Evolutionary conservation across 2,888 invertebrate genomes (phyloP), one percentile per base, ranked within the genome.

Genomic region (Bombyx huttoni): DNA sequence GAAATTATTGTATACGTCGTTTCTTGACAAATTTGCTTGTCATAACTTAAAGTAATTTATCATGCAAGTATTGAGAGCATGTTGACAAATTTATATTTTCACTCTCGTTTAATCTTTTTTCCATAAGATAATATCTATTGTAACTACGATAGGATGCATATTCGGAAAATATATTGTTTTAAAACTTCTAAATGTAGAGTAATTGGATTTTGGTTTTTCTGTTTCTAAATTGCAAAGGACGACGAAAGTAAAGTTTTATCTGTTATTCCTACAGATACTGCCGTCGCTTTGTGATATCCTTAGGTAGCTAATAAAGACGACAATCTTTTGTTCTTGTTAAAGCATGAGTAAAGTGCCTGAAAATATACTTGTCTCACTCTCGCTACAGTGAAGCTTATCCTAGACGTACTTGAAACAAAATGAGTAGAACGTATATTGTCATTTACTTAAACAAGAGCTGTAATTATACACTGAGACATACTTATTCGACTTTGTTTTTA

Each of bases 261-360:
- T 63, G 7, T 46, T 48, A 24, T 52, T 57, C 66, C 64, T 52
- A 14, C 64, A 46, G 75, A 56, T 78, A 73, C 81, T 55, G 49
- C 46, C 34, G 55, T 55, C 58, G 58, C 59, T 63, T 56, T 62
- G 68, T 68, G 73, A 71, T 75, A 40, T 70, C 73, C 69, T 75
- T 75, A 71, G 71, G 67, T 70, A 75, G 70, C 76, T 80, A 80
- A 81, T 78, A 81, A 73, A 75, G 74, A 77, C 81, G 82, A 79
- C 78, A 80, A 73, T 72, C 76, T 81, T 83, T 82, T 77, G 78
- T 83, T 81, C 81, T 78, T 75, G 76, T 75, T 77, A 78, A 65
- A 65, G 62, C 59, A 67, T 71, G 72, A 76, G 76, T 75, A 73
- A 48, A 33, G 50, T 47, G 49, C 48, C 34, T 52, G 45, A 0